Evolutionary conservation across 1,140 invertebrate species (phyloP), one percentile per base, ranked within the genome.

Genomic region (Mactra quadrangularis): DNA sequence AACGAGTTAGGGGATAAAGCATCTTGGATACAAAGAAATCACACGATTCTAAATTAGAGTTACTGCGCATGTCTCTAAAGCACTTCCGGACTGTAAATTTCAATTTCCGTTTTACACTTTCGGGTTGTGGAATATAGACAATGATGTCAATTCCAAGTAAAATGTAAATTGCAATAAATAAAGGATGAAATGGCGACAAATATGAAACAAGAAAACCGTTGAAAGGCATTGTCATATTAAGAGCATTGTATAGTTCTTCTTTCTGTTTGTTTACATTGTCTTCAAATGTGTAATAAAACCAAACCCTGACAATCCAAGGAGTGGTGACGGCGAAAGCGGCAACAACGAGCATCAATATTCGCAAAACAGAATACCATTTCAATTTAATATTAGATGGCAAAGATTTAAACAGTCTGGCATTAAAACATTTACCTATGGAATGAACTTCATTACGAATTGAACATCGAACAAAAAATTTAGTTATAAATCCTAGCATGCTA

Each of bases 301-400:
- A 76, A 7, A 76, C 38, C 29, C 74, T 27, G 9, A 76, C 35
- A 45, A 76, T n/a, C 74, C 74, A 76, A 25, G 74, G 74, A 1
- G 15, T 50, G 0, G 25, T 3, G 3, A 45, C n/a, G 1, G 62
- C 25, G 19, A 17, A 4, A 3, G 35, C 19, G 9, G 59, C 22
- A 25, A 76, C 17, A 0, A 52, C 29, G 17, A 50, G 38, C 74
- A 76, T 76, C 4, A 76, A 0, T 17, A 62, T 27, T 17, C 74
- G 55, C 0, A 76, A 27, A 64, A 33, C 45, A 4, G 7, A 38
- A 25, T 76, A 62, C 74, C 74, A 76, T 33, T 11, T 53, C 3
- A 50, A 3, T 27, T 31, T 27, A 15, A 50, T 17, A 11, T 50
- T 50, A 3, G 29, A 25, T 19, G 55, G 38, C 0, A 45, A 33